Evolutionary conservation across 2,113 vertebrate genomes (phyloP).

Genomic region (Paradoxurus hermaphroditus): DNA sequence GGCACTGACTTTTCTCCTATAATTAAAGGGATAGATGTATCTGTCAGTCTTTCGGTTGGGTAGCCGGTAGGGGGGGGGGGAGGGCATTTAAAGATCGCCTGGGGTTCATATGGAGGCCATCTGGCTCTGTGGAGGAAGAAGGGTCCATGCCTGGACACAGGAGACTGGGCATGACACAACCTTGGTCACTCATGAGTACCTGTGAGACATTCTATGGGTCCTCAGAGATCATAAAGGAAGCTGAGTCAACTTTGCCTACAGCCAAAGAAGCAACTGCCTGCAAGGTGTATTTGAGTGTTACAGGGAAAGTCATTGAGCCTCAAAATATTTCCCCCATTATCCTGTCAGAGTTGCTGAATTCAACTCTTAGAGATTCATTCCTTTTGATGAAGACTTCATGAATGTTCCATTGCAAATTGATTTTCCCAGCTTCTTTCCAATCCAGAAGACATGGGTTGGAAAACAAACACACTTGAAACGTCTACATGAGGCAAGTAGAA

Average conservation of each 20-base stretch:
- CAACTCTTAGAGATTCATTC: neutral
- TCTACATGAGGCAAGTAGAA: neutral
- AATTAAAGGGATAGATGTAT: conserved; percentile 27
- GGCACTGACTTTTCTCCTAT: neutral
- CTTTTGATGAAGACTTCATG: neutral
- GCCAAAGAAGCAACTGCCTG: neutral
- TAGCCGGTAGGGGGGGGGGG: neutral
- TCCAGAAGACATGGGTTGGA: neutral
- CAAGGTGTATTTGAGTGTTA: neutral
- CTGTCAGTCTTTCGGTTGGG: conserved; percentile 39
- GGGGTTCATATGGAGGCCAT: too few species aligned
- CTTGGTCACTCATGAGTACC: neutral
- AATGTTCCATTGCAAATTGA: neutral
- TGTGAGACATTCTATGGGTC: neutral
- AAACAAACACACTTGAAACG: neutral
- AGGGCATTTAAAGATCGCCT: neutral
- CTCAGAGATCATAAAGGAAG: neutral
- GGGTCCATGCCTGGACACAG: neutral
- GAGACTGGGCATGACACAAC: neutral
- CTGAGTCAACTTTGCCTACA: neutral
- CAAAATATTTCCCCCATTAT: neutral
- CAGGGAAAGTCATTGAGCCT: neutral
- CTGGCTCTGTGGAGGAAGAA: neutral
- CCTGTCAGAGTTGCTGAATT: neutral
- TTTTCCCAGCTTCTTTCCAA: neutral